Conservation (phyloP, 2,797 vertebrate genomes). For the Amblyopsis hoosieri region DNA sequence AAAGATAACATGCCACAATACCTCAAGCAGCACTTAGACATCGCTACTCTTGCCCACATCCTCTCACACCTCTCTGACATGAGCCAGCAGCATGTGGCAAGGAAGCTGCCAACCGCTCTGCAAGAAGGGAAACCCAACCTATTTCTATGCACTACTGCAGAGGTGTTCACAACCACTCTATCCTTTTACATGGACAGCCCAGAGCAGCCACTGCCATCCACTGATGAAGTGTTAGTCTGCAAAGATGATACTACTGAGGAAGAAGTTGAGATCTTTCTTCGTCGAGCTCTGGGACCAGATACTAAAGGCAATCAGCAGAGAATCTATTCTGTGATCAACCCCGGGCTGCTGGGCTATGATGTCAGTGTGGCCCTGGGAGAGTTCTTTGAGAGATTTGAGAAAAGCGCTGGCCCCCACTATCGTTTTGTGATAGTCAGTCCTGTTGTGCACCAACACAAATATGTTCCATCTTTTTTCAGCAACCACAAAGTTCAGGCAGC, state of each 20-base stretch:
- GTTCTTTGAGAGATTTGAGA: constrained; percentile 66
- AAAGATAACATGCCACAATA: constrained; percentile 58
- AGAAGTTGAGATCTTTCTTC: constrained; percentile 80
- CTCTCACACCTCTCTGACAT: constrained; percentile 63
- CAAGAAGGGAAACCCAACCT: constrained; percentile 77
- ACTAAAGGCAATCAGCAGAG: constrained; percentile 50
- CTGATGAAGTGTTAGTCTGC: constrained; percentile 80
- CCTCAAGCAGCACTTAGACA: constrained; percentile 64
- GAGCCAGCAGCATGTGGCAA: constrained; percentile 46
- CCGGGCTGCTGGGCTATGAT: constrained; percentile 77
- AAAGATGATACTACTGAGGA: constrained; percentile 75
- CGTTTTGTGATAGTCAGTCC: constrained; percentile 74
- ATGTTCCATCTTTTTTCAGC: constrained; percentile 79
- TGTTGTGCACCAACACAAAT: constrained; percentile 72
- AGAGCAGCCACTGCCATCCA: constrained; percentile 67
- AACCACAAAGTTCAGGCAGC: constrained; percentile 70
- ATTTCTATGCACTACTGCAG: constrained; percentile 66
- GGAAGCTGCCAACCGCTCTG: constrained; percentile 62
- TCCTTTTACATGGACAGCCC: constrained; percentile 66
- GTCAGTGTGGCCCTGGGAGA: constrained; percentile 74
- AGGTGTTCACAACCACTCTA: constrained; percentile 70
- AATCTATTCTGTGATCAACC: constrained; percentile 76
- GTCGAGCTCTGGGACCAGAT: constrained; percentile 63
- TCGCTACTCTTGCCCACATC: constrained; percentile 64
- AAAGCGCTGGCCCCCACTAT: constrained; percentile 56